A percentile compares a stretch with the other conserved stretches of the same genome.
These are phyloP conservation scores for Oceanodroma tethys DNA, from an alignment of 2,113 vertebrate species.

Conservation along the genomic window DNA sequence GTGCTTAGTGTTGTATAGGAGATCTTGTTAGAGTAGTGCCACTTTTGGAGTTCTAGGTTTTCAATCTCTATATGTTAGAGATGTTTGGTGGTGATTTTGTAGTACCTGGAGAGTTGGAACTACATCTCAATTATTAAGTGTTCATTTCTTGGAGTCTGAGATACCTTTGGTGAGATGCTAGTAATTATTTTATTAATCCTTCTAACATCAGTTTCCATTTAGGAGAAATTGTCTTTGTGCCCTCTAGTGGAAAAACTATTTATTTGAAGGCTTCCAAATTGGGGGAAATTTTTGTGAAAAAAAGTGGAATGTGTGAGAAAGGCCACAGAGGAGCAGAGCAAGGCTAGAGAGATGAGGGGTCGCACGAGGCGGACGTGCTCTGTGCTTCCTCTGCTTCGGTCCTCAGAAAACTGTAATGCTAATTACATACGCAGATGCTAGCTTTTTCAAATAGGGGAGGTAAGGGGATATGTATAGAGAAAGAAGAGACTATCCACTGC, in stretches of 20 bases:
- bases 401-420: not conserved
- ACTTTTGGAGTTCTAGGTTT: not conserved
- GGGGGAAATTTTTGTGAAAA: not conserved
- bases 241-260: slow-evolving; percentile 58
- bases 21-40: not conserved
- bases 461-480: not conserved
- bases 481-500: not conserved
- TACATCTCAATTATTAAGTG: not conserved
- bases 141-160: not conserved
- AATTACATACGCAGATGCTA: not conserved
- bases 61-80: not conserved
- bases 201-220: not conserved
- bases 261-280: not conserved
- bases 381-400: not conserved
- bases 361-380: rapidly evolving
- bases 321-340: not conserved
- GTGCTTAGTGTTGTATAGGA: not conserved
- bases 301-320: not conserved
- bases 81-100: not conserved
- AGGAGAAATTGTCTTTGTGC: slow-evolving; percentile 49
- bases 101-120: not conserved
- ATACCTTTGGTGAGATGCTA: not conserved
- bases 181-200: not conserved
- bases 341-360: not conserved
- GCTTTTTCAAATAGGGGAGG: not conserved